Evolutionary conservation across 2,888 invertebrate species (phyloP).

Genomic region (Caenorhabditis becei): DNA sequence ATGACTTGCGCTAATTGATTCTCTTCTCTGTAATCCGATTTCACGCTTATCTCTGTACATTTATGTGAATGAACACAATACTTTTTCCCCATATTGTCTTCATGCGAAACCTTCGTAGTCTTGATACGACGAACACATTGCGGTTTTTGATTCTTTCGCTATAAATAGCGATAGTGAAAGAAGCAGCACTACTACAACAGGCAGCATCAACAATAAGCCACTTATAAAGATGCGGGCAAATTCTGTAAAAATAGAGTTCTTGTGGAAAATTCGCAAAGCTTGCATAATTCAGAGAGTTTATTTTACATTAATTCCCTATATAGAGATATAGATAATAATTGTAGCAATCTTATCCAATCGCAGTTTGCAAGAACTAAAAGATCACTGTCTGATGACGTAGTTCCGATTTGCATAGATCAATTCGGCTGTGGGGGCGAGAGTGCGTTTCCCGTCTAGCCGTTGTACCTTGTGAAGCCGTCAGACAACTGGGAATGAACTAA

Average conservation of each 20-base stretch:
- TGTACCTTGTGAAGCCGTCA: background rate
- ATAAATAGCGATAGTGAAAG: background rate
- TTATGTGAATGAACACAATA: constrained; percentile 32
- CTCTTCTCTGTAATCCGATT: background rate
- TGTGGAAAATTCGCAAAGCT: background rate
- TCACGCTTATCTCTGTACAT: constrained; percentile 32
- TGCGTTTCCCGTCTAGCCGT: background rate
- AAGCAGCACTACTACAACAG: constrained; percentile 1
- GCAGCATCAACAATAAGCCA: background rate
- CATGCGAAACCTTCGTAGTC: constrained; percentile 20
- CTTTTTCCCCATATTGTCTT: background rate
- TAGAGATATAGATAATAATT: no score
- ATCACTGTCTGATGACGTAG: constrained; percentile 50
- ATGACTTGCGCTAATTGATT: constrained; percentile 59
- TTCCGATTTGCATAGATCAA: constrained; percentile 46
- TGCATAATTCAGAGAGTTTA: background rate
- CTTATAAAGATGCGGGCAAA: background rate
- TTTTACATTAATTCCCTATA: no score
- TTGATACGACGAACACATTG: constrained; percentile 20
- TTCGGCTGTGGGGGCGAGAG: background rate
- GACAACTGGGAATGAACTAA: background rate
- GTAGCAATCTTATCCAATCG: no score
- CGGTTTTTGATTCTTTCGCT: constrained; percentile 26
- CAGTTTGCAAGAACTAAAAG: constrained; percentile 11
- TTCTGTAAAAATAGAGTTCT: background rate